Percentiles rank a stretch among this genome's conserved stretches.
Conservation (phyloP, 2,888 invertebrate species). For the Dynastes tityus region DNA sequence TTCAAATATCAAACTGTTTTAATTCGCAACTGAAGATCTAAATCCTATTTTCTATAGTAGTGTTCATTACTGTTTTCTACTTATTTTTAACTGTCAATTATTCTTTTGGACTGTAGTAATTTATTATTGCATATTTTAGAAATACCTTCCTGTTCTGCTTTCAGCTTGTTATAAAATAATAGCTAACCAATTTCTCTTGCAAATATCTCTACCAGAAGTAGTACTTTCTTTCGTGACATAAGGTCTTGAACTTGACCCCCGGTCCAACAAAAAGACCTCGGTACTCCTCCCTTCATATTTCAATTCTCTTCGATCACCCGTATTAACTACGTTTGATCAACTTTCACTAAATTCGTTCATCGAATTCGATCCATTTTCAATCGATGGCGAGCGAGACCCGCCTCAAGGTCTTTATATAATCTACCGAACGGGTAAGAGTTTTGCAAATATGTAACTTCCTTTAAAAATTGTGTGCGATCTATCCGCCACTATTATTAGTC, state of each 20-base stretch:
- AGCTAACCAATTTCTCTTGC: background rate
- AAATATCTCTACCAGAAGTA: background rate
- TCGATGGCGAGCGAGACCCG: background rate
- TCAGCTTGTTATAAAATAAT: background rate
- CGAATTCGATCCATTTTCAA: constrained; percentile 20
- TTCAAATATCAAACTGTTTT: no score
- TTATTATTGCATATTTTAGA: background rate
- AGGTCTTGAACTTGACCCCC: constrained; percentile 20
- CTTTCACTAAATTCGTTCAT: constrained; percentile 4
- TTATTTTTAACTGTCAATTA: background rate
- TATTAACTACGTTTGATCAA: background rate
- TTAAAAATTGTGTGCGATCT: background rate
- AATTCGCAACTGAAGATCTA: no score
- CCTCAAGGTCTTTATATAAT: constrained; percentile 29
- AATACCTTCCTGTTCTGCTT: background rate
- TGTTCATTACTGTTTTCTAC: background rate
- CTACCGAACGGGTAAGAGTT: background rate
- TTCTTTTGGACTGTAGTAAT: background rate
- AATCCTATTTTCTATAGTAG: no score
- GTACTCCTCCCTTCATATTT: background rate
- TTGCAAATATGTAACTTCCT: constrained; percentile 27
- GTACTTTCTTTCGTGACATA: constrained; percentile 21
- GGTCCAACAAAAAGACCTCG: background rate
- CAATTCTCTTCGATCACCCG: background rate
- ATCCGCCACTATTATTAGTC: constrained; percentile 14